Evolutionary conservation across 2,888 invertebrate genomes (phyloP), one percentile per base, ranked within the genome.

Genomic region (Folsomia manolachei): DNA sequence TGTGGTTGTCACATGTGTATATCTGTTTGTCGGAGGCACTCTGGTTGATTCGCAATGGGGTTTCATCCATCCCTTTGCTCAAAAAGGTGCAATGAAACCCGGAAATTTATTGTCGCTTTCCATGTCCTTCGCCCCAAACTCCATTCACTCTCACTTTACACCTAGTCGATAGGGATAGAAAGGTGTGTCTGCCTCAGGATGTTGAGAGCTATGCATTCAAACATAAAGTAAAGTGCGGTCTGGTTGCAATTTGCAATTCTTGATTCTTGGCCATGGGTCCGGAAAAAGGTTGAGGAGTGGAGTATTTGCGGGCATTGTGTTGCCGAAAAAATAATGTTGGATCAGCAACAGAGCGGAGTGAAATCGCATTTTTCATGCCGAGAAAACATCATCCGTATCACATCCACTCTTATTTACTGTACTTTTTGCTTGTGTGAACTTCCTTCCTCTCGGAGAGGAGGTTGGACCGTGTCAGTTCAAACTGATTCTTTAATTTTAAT

Each of bases 241-340:
- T 68, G 27, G 66, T 61, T 67, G 66, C 66, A 24, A 61, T 51
- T 61, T 63, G 68, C 68, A 56, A 39, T 39, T 39, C 39, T 39
- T 39, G 39, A 39, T 39, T 39, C 39, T 39, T 39, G 39, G 39
- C 39, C 39, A 39, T 39, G 39, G 39, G 19, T n/a, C 56, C 56
- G 19, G 56, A 56, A 56, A 56, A 56, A 56, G 56, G 19, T 7
- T 56, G 56, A 56, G 56, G 7, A 7, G 19, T 67, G 53, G n/a
- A 51, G 39, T 21, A 7, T 69, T 26, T 67, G 23, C 19, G 27
- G 27, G 26, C 19, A 1, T 51, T 51, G 19, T 23, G 27, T 27
- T 7, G 61, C 25, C 27, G 61, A 21, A 39, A 27, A 60, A 69
- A 18, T 27, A 68, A 68, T 9, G 52, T 66, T 66, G 68, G 25